Conservation (phyloP, 1,140 invertebrate species). For the Drosophila orena region DNA sequence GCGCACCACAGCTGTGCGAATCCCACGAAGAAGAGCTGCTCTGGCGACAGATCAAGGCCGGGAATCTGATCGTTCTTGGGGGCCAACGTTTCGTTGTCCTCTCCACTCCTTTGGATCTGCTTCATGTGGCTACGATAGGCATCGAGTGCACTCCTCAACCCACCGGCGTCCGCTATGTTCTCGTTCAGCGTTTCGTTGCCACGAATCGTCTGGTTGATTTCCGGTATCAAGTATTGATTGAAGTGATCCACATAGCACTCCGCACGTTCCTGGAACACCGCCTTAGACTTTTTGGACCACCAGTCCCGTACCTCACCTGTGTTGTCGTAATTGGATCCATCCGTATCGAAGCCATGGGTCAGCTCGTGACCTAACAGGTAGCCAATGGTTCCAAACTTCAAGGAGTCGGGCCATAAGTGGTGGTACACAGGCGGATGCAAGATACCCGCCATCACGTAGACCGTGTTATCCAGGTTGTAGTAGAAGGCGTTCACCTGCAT, state of each 20-base stretch:
- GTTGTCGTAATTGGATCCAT: slow-evolving; percentile 58
- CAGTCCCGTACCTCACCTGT: slow-evolving; percentile 48
- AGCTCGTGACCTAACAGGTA: slow-evolving; percentile 76
- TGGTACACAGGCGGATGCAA: slow-evolving; percentile 97
- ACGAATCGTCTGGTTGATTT: slow-evolving; percentile 86
- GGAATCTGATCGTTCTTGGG: slow-evolving; percentile 88
- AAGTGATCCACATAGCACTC: slow-evolving; percentile 92
- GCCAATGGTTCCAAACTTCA: slow-evolving; percentile 75
- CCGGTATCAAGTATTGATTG: slow-evolving; percentile 65
- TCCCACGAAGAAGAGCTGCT: slow-evolving; percentile 95
- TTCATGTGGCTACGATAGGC: slow-evolving; percentile 88
- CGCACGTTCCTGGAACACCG: slow-evolving; percentile 85
- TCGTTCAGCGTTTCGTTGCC: slow-evolving; percentile 88
- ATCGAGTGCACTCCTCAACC: slow-evolving; percentile 93
- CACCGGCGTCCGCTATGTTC: slow-evolving; percentile 93
- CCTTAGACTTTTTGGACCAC: slow-evolving; percentile 76
- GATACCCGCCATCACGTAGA: slow-evolving; percentile 90
- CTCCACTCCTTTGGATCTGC: slow-evolving; percentile 75
- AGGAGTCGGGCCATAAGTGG: slow-evolving; percentile 66
- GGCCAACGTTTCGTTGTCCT: slow-evolving; percentile 71
- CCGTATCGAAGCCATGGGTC: slow-evolving; percentile 74
- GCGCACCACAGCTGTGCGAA: slow-evolving; percentile 90
- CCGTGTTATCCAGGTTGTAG: slow-evolving; percentile 75
- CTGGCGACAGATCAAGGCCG: slow-evolving; percentile 92
- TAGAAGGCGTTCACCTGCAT: slow-evolving; percentile 82